A percentile compares a stretch with the other conserved stretches of the same genome.
Evolutionary conservation across 2,888 invertebrate species (phyloP).

Genomic region (Pseudoips prasinana): DNA sequence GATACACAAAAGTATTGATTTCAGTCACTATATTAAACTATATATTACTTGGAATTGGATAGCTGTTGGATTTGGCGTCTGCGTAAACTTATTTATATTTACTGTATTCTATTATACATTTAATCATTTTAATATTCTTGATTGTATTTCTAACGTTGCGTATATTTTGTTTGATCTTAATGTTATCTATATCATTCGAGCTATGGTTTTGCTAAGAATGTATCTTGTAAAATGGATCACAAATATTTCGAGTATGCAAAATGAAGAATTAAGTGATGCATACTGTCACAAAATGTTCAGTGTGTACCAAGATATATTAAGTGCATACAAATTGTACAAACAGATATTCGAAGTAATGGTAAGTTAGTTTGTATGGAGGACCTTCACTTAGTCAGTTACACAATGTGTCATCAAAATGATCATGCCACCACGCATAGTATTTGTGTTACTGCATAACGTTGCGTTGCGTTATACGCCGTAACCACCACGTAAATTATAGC

Average conservation of each 20-base stretch:
- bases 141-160: neutral
- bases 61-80: neutral
- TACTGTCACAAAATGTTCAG: constrained; percentile 3
- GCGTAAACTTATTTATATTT: too few species aligned
- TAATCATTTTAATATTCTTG: neutral
- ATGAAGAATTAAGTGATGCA: neutral
- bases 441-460: too few species aligned
- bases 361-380: constrained; percentile 4
- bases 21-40: neutral
- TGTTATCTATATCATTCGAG: constrained; percentile 3
- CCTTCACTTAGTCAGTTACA: too few species aligned
- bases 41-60: constrained; percentile 16
- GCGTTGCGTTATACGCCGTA: too few species aligned
- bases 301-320: constrained; percentile 10
- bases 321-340: constrained; percentile 12
- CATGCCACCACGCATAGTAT: too few species aligned
- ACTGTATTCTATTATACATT: neutral
- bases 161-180: constrained; percentile 1
- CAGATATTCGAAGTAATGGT: constrained; percentile 16
- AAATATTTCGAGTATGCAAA: neutral
- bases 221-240: constrained; percentile 7
- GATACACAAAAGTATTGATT: constrained; percentile 8
- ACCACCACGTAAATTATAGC: too few species aligned
- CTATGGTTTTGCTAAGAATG: constrained; percentile 10
- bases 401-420: too few species aligned